phyloP scores from a whole-genome alignment of 2,113 vertebrate species.

The Triplophysa siluroides region DNA sequence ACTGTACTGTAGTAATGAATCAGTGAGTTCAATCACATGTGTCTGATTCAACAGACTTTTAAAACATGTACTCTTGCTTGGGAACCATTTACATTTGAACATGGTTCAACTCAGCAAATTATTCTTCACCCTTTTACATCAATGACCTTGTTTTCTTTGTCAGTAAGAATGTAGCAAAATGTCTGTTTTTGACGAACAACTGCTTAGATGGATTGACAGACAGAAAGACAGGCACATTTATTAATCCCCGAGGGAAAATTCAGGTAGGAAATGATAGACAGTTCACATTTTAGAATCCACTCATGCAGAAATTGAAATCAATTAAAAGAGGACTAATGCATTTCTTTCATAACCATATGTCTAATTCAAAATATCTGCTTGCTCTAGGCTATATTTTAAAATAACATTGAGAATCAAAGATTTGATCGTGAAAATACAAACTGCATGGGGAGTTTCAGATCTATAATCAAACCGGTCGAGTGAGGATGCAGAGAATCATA shows the following conservation, averaged over 20 bases:
- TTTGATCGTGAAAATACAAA: constrained; percentile 9
- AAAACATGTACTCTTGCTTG: no score
- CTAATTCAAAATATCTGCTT: background rate
- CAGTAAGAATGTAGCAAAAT: background rate
- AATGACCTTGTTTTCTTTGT: constrained; percentile 11
- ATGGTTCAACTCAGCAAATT: no score
- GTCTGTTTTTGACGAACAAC: background rate
- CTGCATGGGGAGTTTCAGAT: constrained; percentile 11
- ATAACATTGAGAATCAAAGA: background rate
- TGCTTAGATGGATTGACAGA: constrained; percentile 6
- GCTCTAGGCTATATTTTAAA: constrained; percentile 29
- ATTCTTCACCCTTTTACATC: background rate
- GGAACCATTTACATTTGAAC: no score
- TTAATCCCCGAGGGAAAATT: constrained; percentile 15
- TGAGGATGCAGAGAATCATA: background rate
- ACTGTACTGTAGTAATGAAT: no score
- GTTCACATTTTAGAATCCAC: background rate
- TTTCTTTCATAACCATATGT: constrained; percentile 26
- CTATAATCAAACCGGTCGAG: constrained; percentile 3
- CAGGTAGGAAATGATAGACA: constrained; percentile 11
- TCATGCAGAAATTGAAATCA: constrained; percentile 39
- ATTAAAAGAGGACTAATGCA: constrained; percentile 4
- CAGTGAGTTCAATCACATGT: no score
- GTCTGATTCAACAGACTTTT: no score
- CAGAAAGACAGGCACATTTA: constrained; percentile 8